Conservation (phyloP, 2,113 vertebrate species). For the Spermophilus dauricus region DNA sequence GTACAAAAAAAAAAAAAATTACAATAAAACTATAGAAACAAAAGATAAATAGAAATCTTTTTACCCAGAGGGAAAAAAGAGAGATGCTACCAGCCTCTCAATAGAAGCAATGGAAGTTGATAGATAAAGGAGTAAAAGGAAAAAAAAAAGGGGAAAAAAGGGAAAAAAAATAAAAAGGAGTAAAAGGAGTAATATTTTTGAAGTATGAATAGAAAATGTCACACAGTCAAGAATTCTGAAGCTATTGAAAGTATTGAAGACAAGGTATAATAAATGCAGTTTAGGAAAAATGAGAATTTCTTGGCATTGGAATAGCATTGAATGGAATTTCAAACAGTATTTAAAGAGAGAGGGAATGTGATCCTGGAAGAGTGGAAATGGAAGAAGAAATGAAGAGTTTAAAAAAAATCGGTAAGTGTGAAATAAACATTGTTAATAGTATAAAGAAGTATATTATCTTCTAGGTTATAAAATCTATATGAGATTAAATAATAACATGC, state of each 20-base stretch:
- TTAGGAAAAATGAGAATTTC: neutral
- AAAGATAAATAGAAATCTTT: neutral
- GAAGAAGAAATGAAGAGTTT: neutral
- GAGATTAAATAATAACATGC: neutral
- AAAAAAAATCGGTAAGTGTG: neutral
- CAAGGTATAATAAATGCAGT: no score
- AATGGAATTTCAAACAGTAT: neutral
- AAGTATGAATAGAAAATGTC: neutral
- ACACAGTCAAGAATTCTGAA: neutral
- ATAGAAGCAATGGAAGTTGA: neutral
- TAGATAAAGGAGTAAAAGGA: neutral
- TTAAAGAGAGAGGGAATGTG: neutral
- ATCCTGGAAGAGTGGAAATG: neutral
- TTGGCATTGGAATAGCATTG: neutral
- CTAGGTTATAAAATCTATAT: neutral
- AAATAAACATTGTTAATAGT: neutral
- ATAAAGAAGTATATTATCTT: neutral
- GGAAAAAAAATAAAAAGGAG: no score
- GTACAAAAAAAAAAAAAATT: no score
- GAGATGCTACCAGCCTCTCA: neutral
- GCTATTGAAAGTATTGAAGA: no score
- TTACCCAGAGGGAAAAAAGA: neutral
- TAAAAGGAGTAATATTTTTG: neutral
- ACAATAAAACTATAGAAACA: no score
- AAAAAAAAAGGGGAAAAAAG: no score